These are phyloP conservation scores for Acleris holmiana DNA, from an alignment of 2,888 invertebrate species.

Conservation along the genomic window DNA sequence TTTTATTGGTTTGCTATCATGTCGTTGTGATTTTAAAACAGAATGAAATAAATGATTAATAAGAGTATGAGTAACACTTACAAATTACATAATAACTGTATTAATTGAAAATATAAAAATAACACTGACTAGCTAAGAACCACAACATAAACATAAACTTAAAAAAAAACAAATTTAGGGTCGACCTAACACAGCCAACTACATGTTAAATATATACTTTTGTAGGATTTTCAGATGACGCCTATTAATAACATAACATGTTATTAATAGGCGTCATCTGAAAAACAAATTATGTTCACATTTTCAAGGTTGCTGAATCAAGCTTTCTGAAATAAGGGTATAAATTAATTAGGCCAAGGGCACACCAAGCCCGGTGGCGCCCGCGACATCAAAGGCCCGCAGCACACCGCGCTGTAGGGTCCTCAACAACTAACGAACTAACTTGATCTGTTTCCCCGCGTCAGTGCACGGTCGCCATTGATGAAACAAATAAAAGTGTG, in stretches of 20 bases:
- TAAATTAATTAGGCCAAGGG: constrained; percentile 58
- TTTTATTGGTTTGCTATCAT: neutral
- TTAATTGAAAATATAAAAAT: too few species aligned
- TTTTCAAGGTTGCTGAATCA: neutral
- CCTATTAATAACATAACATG: neutral
- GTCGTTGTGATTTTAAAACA: neutral
- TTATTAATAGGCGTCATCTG: too few species aligned
- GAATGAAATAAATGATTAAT: too few species aligned
- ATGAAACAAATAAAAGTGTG: neutral
- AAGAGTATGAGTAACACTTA: too few species aligned
- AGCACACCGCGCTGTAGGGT: constrained; percentile 53
- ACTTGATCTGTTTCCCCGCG: constrained; percentile 34
- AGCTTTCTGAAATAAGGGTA: neutral
- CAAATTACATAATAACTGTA: too few species aligned
- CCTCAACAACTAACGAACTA: constrained; percentile 60
- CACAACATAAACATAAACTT: too few species aligned
- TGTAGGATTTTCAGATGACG: too few species aligned
- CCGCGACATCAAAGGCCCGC: constrained; percentile 61
- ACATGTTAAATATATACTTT: too few species aligned
- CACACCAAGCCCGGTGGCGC: constrained; percentile 45
- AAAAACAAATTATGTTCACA: neutral
- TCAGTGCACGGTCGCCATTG: neutral
- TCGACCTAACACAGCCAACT: too few species aligned
- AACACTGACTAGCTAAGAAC: too few species aligned
- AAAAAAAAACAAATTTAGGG: too few species aligned